These are phyloP conservation scores for Grantiella picta DNA, from an alignment of 2,113 vertebrate genomes.

Conservation along the genomic window DNA sequence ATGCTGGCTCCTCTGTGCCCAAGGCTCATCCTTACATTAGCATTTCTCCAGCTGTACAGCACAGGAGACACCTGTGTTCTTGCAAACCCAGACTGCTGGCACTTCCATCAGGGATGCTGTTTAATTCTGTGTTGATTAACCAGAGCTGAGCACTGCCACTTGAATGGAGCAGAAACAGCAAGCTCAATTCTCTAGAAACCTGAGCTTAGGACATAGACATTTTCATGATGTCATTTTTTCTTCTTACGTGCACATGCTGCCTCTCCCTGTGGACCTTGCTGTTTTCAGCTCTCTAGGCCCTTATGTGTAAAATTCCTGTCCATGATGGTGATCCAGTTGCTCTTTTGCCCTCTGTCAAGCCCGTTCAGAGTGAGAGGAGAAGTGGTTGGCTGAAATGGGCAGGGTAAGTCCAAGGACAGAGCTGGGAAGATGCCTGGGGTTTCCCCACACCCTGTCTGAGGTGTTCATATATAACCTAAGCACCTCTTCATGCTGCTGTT, in stretches of 20 bases:
- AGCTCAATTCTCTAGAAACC: not conserved
- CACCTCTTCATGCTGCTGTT: not conserved
- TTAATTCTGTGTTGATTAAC: not conserved
- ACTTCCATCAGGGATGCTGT: not conserved
- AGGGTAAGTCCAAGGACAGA: not conserved
- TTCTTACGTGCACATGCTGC: accelerated
- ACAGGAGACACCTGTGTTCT: not conserved
- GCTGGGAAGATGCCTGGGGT: not conserved
- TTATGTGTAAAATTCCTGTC: not conserved
- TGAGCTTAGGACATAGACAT: not conserved
- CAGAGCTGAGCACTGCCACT: not conserved
- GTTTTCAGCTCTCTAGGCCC: not conserved
- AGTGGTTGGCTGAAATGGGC: not conserved
- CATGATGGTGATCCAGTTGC: not conserved
- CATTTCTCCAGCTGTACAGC: not conserved
- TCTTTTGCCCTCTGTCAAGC: not conserved
- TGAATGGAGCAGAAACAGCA: not conserved
- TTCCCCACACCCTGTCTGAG: not conserved
- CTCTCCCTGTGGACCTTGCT: not conserved
- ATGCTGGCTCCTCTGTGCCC: not conserved
- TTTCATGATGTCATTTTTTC: not conserved
- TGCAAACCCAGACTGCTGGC: not conserved
- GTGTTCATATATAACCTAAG: not conserved
- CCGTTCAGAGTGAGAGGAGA: not conserved
- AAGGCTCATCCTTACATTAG: not conserved